phyloP scores from a whole-genome alignment of 2,888 invertebrate species.

The Melieria picta region DNA sequence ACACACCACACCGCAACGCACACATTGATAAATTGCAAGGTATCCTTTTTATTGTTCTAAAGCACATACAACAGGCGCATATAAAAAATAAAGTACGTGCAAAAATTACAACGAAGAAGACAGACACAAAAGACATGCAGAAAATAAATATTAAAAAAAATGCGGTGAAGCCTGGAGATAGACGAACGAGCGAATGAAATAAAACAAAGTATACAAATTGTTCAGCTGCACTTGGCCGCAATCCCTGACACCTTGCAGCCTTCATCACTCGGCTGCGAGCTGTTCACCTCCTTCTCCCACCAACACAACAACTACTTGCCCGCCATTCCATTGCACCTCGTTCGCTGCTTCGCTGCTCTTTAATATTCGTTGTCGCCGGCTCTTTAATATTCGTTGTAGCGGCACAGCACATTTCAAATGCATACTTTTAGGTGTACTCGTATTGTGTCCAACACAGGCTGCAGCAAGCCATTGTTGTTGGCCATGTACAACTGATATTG shows the following conservation, averaged over 20 bases:
- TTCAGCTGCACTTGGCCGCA: neutral
- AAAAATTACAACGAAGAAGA: neutral
- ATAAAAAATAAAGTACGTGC: neutral
- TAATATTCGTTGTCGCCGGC: neutral
- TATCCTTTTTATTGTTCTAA: slow-evolving; percentile 1
- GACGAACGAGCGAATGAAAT: neutral
- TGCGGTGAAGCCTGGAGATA: neutral
- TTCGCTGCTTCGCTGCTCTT: neutral
- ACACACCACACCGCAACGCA: neutral
- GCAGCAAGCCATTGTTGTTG: slow-evolving; percentile 1
- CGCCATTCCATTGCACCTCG: neutral
- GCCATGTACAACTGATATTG: slow-evolving; percentile 19
- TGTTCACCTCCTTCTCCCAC: neutral
- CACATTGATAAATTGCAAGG: slow-evolving; percentile 4
- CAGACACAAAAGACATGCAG: neutral
- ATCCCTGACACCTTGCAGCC: too few relatives aligned
- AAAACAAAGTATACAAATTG: neutral
- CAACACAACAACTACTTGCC: slow-evolving; percentile 11
- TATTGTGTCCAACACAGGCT: neutral
- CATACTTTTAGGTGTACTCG: slow-evolving; percentile 20
- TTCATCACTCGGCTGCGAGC: too few relatives aligned
- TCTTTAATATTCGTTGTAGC: neutral
- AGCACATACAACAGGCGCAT: neutral
- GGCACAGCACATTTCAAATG: slow-evolving; percentile 10
- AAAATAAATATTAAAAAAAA: neutral